phyloP scores from a whole-genome alignment of 2,797 vertebrate genomes.

The Thaleichthys pacificus region DNA sequence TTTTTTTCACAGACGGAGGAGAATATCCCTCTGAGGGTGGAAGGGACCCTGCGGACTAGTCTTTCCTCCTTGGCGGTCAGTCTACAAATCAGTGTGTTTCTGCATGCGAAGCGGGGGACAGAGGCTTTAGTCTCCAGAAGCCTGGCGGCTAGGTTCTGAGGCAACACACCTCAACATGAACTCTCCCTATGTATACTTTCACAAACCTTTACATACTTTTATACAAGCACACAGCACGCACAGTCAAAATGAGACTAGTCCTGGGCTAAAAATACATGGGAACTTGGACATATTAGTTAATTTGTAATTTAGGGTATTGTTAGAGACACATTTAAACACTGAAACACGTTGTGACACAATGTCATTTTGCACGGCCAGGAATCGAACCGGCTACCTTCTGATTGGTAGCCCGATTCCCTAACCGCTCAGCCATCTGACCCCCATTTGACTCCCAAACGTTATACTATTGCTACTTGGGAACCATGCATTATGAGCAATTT shows the following conservation, averaged over 20 bases:
- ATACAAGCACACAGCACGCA: not conserved
- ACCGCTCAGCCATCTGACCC: too few species aligned
- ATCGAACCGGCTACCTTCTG: too few species aligned
- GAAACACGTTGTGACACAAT: too few species aligned
- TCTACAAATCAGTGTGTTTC: slow-evolving; percentile 39
- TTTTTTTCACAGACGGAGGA: slow-evolving; percentile 67
- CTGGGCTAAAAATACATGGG: too few species aligned
- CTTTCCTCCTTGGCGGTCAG: slow-evolving; percentile 76
- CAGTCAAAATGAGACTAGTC: too few species aligned
- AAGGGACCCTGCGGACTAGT: slow-evolving; percentile 73
- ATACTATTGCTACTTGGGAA: not conserved
- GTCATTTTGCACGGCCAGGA: too few species aligned
- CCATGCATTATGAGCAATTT: not conserved
- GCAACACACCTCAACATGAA: slow-evolving; percentile 3
- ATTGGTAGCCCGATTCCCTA: too few species aligned
- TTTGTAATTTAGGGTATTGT: too few species aligned
- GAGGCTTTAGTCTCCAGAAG: slow-evolving; percentile 44
- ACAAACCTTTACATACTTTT: not conserved
- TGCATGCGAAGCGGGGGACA: slow-evolving; percentile 39
- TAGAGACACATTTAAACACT: too few species aligned
- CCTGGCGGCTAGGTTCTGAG: slow-evolving; percentile 44
- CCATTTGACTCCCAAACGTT: not conserved
- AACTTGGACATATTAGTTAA: too few species aligned
- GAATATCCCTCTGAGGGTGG: slow-evolving; percentile 67
- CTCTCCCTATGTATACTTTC: not conserved